Percentiles rank a stretch among this genome's conserved stretches.
phyloP scores from a whole-genome alignment of 2,797 vertebrate species.

The Hemibagrus guttatus region DNA sequence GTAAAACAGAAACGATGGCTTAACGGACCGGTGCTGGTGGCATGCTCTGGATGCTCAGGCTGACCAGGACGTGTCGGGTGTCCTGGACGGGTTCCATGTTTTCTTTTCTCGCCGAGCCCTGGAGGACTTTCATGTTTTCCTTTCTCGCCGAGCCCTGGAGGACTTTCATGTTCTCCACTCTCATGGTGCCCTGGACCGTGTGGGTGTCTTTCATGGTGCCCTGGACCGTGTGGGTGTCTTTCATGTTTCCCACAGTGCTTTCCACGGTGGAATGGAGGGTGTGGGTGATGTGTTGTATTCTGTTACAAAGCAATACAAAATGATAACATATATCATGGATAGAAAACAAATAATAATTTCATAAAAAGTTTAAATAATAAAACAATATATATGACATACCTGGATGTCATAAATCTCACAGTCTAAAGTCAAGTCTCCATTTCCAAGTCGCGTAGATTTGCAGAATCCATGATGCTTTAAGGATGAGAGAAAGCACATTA shows the following conservation, averaged over 20 bases:
- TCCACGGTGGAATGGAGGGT: background rate
- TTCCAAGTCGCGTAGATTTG: slow-evolving; percentile 42
- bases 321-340: background rate
- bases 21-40: background rate
- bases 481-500: background rate
- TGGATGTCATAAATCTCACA: slow-evolving; percentile 56
- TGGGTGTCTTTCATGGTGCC: background rate
- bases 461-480: slow-evolving; percentile 55
- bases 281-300: slow-evolving; percentile 33
- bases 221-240: background rate
- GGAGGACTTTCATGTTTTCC: background rate
- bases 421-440: slow-evolving; percentile 34
- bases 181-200: background rate
- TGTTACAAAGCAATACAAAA: slow-evolving; percentile 10
- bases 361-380: background rate
- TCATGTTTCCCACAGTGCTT: background rate
- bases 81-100: background rate
- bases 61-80: background rate
- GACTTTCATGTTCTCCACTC: background rate
- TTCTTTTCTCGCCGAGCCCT: background rate
- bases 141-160: background rate
- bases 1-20: background rate
- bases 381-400: slow-evolving; percentile 39
- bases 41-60: background rate
- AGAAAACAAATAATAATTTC: background rate